These are phyloP conservation scores for Latrodectus elegans DNA, from an alignment of 2,888 invertebrate species.

Conservation along the genomic window DNA sequence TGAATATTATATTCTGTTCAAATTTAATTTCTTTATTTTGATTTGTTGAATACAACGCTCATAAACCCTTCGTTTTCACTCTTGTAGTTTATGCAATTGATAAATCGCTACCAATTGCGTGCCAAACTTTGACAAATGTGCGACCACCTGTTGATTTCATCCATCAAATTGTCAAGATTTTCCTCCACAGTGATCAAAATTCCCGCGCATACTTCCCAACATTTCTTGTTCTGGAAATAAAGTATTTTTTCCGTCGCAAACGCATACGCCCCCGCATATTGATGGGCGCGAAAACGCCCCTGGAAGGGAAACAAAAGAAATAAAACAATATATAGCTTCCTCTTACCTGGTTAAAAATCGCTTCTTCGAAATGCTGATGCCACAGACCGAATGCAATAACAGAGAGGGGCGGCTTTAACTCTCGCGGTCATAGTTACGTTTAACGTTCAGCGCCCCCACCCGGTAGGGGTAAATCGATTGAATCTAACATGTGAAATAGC, in stretches of 20 bases:
- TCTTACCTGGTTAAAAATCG: conserved; percentile 22
- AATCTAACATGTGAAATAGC: not conserved
- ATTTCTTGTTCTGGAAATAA: not conserved
- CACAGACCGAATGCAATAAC: conserved; percentile 18
- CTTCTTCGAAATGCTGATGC: not conserved
- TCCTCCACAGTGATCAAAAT: not conserved
- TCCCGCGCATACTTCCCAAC: not conserved
- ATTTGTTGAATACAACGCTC: too few relatives aligned
- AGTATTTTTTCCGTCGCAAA: not conserved
- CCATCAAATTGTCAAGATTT: not conserved
- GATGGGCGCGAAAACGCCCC: not conserved
- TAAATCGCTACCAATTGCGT: too few relatives aligned
- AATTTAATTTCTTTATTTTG: too few relatives aligned
- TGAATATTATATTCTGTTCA: too few relatives aligned
- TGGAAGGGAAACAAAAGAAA: not conserved
- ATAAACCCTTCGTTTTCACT: too few relatives aligned
- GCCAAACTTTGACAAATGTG: not conserved
- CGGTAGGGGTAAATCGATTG: conserved; percentile 16
- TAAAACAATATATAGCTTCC: not conserved
- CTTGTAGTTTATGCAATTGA: too few relatives aligned
- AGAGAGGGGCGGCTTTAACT: conserved; percentile 6
- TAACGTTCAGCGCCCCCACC: conserved; percentile 11
- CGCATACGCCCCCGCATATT: not conserved
- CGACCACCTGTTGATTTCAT: not conserved
- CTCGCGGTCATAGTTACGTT: conserved; percentile 23